These are phyloP conservation scores for Eupithecia tripunctaria DNA, from an alignment of 2,888 invertebrate genomes.

Conservation along the genomic window DNA sequence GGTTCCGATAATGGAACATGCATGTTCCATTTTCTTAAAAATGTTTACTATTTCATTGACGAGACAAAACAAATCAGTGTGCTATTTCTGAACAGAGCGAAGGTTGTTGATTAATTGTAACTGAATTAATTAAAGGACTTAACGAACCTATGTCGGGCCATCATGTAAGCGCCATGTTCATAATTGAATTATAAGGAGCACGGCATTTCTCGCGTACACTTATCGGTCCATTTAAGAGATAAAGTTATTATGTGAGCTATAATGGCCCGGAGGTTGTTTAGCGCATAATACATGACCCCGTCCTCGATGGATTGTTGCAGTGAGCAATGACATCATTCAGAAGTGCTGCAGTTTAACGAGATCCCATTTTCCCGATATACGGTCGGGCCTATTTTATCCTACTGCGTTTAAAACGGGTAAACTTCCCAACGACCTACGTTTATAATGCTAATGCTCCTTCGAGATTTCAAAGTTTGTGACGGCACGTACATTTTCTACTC, in stretches of 20 bases:
- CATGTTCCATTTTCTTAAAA: neutral
- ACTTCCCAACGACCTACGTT: neutral
- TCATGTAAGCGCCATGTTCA: conserved; percentile 58
- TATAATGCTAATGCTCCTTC: conserved; percentile 1
- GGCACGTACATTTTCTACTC: conserved; percentile 2
- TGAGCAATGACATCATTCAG: conserved; percentile 40
- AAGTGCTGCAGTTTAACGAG: conserved; percentile 36
- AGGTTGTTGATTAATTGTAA: conserved; percentile 19
- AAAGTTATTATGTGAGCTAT: conserved; percentile 56
- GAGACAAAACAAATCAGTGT: conserved; percentile 14
- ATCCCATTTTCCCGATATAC: conserved; percentile 15
- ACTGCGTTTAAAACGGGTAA: neutral
- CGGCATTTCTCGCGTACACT: conserved; percentile 78
- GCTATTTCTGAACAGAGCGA: conserved; percentile 1
- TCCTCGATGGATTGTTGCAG: conserved; percentile 55
- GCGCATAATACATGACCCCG: conserved; percentile 54
- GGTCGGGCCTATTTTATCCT: conserved; percentile 4
- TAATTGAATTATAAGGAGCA: conserved; percentile 79
- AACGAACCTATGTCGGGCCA: conserved; percentile 52
- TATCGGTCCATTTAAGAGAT: conserved; percentile 71
- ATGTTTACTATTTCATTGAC: neutral
- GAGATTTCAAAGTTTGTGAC: neutral
- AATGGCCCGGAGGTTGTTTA: conserved; percentile 68
- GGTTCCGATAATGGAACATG: neutral
- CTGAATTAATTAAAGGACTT: conserved; percentile 35